Percentiles rank a stretch among this genome's conserved stretches.
These are phyloP conservation scores for Gila orcuttii DNA, from an alignment of 2,113 vertebrate genomes.

Conservation along the genomic window DNA sequence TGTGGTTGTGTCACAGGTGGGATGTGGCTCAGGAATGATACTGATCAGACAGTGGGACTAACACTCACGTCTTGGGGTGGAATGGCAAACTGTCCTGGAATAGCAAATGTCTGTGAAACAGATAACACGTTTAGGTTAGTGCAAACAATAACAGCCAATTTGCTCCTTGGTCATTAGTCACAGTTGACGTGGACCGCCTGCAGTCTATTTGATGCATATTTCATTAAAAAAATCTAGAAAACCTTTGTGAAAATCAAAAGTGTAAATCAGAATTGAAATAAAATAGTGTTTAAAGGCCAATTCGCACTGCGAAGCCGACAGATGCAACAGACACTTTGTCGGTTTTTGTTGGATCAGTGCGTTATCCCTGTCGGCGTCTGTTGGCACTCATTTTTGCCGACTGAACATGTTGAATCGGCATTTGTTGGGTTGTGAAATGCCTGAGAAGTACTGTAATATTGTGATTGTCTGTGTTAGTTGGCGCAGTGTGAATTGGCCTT, in stretches of 20 bases:
- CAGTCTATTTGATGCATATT: background rate
- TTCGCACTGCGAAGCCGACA: too few species aligned
- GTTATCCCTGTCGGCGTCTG: too few species aligned
- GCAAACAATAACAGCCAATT: background rate
- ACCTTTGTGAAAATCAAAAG: background rate
- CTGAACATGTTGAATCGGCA: too few species aligned
- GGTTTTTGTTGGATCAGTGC: too few species aligned
- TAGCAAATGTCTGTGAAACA: slow-evolving; percentile 84
- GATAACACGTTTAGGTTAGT: slow-evolving; percentile 30
- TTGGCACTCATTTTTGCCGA: too few species aligned
- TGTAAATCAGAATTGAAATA: background rate
- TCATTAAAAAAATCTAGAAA: background rate
- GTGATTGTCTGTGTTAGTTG: too few species aligned
- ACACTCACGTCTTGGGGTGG: slow-evolving; percentile 93
- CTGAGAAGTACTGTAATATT: too few species aligned
- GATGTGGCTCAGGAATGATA: slow-evolving; percentile 63
- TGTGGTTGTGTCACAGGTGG: slow-evolving; percentile 62
- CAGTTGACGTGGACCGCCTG: background rate
- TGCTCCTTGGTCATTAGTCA: background rate
- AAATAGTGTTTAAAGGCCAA: background rate
- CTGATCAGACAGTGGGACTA: slow-evolving; percentile 40
- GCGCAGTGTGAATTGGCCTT: background rate
- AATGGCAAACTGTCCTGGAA: slow-evolving; percentile 91
- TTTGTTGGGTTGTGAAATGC: too few species aligned
- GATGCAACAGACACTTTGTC: too few species aligned